Percentiles rank a stretch among this genome's conserved stretches.
phyloP scores from a whole-genome alignment of 2,113 vertebrate genomes.

The Carassius carassius region DNA sequence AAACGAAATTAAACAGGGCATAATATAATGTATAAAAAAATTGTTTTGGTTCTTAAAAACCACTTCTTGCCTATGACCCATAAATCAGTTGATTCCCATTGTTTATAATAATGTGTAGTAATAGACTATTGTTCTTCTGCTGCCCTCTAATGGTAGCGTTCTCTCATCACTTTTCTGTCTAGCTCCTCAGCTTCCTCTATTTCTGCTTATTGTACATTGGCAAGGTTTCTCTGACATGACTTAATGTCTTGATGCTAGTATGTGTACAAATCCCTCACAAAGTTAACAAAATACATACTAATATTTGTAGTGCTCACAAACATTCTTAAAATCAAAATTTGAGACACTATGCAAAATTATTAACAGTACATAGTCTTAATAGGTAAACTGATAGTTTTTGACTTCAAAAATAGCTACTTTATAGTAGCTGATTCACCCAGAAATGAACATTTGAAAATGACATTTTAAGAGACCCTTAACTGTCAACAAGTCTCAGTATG shows the following conservation, averaged over 20 bases:
- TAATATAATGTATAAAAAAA: too few relatives aligned
- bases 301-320: not conserved
- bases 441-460: too few relatives aligned
- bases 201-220: constrained; percentile 35
- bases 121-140: constrained; percentile 10
- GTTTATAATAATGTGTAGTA: not conserved
- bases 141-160: constrained; percentile 40
- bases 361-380: not conserved
- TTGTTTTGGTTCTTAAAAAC: not conserved
- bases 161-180: not conserved
- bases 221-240: constrained; percentile 35
- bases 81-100: not conserved
- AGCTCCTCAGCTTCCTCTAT: not conserved
- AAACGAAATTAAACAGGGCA: too few relatives aligned
- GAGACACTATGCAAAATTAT: not conserved
- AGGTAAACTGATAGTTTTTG: not conserved
- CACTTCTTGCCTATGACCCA: not conserved
- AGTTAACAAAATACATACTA: not conserved
- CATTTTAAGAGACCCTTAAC: not conserved
- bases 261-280: not conserved
- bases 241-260: not conserved
- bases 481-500: not conserved
- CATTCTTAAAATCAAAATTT: not conserved
- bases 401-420: not conserved
- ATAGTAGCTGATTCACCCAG: not conserved